Evolutionary conservation across 2,888 invertebrate genomes (phyloP).

Genomic region (Mellilla xanthometata): DNA sequence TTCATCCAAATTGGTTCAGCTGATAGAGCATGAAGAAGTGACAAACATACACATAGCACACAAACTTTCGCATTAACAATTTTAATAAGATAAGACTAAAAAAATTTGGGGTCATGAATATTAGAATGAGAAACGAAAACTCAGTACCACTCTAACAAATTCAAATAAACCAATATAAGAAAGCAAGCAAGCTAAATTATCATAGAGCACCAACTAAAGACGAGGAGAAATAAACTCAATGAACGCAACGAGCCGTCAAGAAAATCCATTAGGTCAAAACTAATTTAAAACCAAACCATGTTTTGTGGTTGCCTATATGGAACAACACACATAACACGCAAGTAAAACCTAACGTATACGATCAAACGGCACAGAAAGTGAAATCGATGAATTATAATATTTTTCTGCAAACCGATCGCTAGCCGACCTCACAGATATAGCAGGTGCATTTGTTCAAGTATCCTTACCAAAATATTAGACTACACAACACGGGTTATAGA

Average conservation of each 20-base stretch:
- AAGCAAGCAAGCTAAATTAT: not conserved
- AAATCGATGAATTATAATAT: conserved; percentile 45
- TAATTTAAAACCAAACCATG: conserved; percentile 33
- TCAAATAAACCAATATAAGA: too few relatives aligned
- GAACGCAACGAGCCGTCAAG: conserved; percentile 36
- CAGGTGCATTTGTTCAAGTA: conserved; percentile 38
- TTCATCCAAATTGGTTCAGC: too few relatives aligned
- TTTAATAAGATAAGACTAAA: too few relatives aligned
- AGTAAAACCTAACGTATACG: conserved; percentile 7
- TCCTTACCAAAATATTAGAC: conserved; percentile 46
- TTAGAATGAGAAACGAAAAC: too few relatives aligned
- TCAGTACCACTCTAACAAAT: too few relatives aligned
- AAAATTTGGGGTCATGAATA: too few relatives aligned
- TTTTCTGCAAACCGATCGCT: conserved; percentile 24
- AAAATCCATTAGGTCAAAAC: conserved; percentile 48
- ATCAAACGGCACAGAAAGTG: conserved; percentile 57
- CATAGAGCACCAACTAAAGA: conserved; percentile 6
- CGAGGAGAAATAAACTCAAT: conserved; percentile 20
- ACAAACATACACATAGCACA: too few relatives aligned
- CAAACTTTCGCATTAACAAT: too few relatives aligned
- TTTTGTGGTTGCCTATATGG: conserved; percentile 18
- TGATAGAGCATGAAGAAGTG: too few relatives aligned
- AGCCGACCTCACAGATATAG: conserved; percentile 30
- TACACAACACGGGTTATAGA: conserved; percentile 35
- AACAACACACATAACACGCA: conserved; percentile 25